Evolutionary conservation across 2,113 vertebrate genomes (phyloP), one percentile per base, ranked within the genome.

Genomic region (Clarias magur): DNA sequence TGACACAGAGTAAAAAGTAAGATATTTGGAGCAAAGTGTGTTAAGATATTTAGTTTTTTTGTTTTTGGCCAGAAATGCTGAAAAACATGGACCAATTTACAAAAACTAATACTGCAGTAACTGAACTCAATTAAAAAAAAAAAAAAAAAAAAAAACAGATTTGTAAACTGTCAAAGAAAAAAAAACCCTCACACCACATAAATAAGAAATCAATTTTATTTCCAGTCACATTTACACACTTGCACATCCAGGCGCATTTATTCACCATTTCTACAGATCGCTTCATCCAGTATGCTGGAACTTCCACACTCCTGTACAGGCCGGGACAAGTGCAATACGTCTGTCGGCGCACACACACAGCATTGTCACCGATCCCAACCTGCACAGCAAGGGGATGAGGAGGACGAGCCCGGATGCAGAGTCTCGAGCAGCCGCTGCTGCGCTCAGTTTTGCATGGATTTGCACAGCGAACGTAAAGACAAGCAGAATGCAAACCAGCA

Each of bases 371-470:
- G 91, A 97, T 99, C 98, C 98, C 98, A 96, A 96, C 98, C 98
- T 98, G 96, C 94, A 96, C 96, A 97, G 96, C 96, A 98, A 96
- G 95, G 96, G 98, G 97, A 85, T 56, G 90, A 85, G 79, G 13
- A 65, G 67, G 25, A 12, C 42, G 19, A 15, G 42, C 0, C 25
- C 27, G 16, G 2, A n/a, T 17, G 38, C 17, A 6, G 21, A 25
- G 10, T 60, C 30, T 23, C 27, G 19, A 19, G 53, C 7, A 93
- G 92, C 93, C 95, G 96, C 95, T 92, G 95, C 95, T 96, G 92
- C 94, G 92, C 94, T 99, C 98, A 99, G 98, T 99, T 99, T 99
- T 99, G 98, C 98, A 99, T 99, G 98, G 98, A 99, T 99, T 99
- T 99, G 98, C 98, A 99, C 98, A 99, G 97, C 97, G 90, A 93